Evolutionary conservation across 2,797 vertebrate species (phyloP), one percentile per base, ranked within the genome.

Genomic region (Lithobates pipiens): DNA sequence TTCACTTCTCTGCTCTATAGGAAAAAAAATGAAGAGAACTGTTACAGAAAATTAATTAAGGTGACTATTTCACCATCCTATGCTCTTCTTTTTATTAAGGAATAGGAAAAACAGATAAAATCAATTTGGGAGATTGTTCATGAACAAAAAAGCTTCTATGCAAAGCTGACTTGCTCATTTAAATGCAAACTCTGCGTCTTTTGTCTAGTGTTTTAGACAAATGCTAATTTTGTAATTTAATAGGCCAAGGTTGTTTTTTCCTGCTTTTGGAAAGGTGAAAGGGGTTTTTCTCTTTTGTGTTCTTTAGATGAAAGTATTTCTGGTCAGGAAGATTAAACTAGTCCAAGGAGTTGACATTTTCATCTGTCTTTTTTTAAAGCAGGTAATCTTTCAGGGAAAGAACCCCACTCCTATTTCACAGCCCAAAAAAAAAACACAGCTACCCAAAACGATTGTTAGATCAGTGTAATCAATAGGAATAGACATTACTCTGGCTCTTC

Each of bases 221-320:
- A 98, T 98, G 97, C 96, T 97, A 98, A 98, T 99, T 93, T 91
- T 92, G 97, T 96, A 97, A 98, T 92, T 88, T 90, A 94, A 99
- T 91, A 95, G 94, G 88, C 86, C 89, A 88, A 42, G 61, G 74
- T 76, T 90, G 78, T 87, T 90, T 89, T 94, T 92, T 25, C 61
- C 61, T 65, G 21, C 61, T 92, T 92, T 75, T 93, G 96, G 93
- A 94, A 95, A 94, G 91, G 91, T 93, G 91, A 92, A 95, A 93
- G 90, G 76, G 90, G 92, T 92, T 91, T 92, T 88, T 75, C 93
- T 94, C 92, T 93, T 92, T 92, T 93, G 91, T 89, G 91, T 92
- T 90, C 89, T 90, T 84, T 90, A 93, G 92, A 91, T 89, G 90
- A 93, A 92, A 93, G 91, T 86, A 90, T 92, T 90, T 95, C 94